A percentile compares a stretch with the other conserved stretches of the same genome.
phyloP scores from a whole-genome alignment of 2,888 invertebrate species.

The Chloromyia formosa region DNA sequence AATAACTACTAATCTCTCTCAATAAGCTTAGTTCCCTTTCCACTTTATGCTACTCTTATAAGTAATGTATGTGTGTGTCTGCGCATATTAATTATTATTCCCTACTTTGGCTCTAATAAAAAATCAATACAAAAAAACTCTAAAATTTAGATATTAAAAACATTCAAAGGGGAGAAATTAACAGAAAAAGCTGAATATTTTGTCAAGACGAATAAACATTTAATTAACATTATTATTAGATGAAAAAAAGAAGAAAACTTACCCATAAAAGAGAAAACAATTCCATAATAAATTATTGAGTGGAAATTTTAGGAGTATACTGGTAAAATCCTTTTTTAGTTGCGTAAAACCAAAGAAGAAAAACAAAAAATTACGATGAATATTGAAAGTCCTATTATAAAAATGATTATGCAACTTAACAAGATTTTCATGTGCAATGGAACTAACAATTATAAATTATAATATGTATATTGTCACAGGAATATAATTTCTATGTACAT shows the following conservation, averaged over 20 bases:
- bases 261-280: too few species aligned
- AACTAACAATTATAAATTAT: slow-evolving; percentile 23
- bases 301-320: slow-evolving; percentile 25
- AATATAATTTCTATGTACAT: slow-evolving; percentile 25
- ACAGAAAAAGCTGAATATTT: slow-evolving; percentile 14
- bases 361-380: slow-evolving; percentile 12
- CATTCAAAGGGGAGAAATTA: not conserved
- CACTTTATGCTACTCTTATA: slow-evolving; percentile 20
- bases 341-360: too few species aligned
- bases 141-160: slow-evolving; percentile 12
- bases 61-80: slow-evolving; percentile 35
- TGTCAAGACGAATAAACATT: not conserved
- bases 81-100: slow-evolving; percentile 28
- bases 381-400: slow-evolving; percentile 23
- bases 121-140: not conserved
- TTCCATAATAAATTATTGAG: slow-evolving; percentile 4
- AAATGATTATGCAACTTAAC: slow-evolving; percentile 27
- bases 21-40: slow-evolving; percentile 21
- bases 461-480: not conserved
- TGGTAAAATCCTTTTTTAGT: slow-evolving; percentile 28
- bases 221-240: not conserved
- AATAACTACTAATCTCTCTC: slow-evolving; percentile 12
- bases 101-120: slow-evolving; percentile 39
- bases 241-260: slow-evolving; percentile 7
- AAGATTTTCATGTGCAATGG: slow-evolving; percentile 43